phyloP scores from a whole-genome alignment of 2,797 vertebrate genomes.

The Myioborus miniatus region DNA sequence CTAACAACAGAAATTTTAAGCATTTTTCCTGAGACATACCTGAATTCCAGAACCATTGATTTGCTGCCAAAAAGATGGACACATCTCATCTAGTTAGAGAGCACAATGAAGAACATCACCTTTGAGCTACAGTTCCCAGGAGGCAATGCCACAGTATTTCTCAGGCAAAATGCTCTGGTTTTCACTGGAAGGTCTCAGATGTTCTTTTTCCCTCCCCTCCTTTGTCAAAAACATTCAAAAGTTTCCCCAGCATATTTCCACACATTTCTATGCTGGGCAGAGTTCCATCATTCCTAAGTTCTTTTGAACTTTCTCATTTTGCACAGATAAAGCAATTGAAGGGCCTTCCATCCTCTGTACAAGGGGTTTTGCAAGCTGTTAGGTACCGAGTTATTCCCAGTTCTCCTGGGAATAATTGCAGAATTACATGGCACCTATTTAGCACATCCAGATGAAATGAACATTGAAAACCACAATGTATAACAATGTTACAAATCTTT shows the following conservation, averaged over 20 bases:
- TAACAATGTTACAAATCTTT: not conserved
- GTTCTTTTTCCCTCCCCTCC: accelerated
- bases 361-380: not conserved
- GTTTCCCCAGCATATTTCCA: not conserved
- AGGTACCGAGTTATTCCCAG: not conserved
- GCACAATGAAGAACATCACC: not conserved
- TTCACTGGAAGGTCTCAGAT: not conserved
- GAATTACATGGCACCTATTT: not conserved
- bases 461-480: not conserved
- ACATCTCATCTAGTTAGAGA: not conserved
- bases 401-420: not conserved
- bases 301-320: not conserved
- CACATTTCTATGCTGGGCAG: not conserved
- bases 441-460: not conserved
- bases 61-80: not conserved
- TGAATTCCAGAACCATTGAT: not conserved
- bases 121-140: not conserved
- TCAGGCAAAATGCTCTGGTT: not conserved
- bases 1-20: not conserved
- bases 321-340: not conserved
- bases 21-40: not conserved
- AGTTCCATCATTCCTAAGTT: not conserved
- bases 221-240: not conserved
- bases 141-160: not conserved
- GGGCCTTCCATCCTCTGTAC: not conserved